A percentile compares a stretch with the other conserved stretches of the same genome.
phyloP scores from a whole-genome alignment of 2,888 invertebrate genomes.

The Diloba caeruleocephala region DNA sequence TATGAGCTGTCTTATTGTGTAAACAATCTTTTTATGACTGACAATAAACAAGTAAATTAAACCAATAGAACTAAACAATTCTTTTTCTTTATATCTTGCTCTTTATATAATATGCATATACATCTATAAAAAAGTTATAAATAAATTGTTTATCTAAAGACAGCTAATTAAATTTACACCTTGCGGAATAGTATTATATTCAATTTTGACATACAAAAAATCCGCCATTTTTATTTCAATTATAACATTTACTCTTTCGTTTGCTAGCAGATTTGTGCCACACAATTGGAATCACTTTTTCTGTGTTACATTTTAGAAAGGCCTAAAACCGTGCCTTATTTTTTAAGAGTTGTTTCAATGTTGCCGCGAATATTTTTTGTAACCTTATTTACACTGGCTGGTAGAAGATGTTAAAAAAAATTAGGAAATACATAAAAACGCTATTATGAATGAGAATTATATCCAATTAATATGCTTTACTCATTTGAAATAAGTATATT shows the following conservation, averaged over 20 bases:
- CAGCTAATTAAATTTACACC: too few species aligned
- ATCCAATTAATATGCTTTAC: not conserved
- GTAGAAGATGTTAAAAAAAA: constrained; percentile 2
- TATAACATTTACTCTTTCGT: constrained; percentile 2
- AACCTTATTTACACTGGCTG: constrained; percentile 6
- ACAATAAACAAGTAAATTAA: too few species aligned
- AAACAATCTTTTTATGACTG: too few species aligned
- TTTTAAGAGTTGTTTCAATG: constrained; percentile 35
- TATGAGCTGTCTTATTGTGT: too few species aligned
- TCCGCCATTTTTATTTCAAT: not conserved
- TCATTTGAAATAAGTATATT: constrained; percentile 1
- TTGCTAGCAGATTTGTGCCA: constrained; percentile 12
- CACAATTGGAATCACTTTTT: constrained; percentile 1
- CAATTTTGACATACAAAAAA: too few species aligned
- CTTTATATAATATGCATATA: too few species aligned
- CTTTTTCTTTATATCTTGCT: too few species aligned
- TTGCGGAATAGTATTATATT: too few species aligned
- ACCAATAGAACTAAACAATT: too few species aligned
- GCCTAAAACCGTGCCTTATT: constrained; percentile 67
- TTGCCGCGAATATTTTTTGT: constrained; percentile 3
- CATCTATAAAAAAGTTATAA: too few species aligned
- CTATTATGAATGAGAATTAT: not conserved
- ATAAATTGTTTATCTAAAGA: too few species aligned
- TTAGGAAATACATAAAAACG: not conserved
- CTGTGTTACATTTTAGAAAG: constrained; percentile 14